phyloP scores from a whole-genome alignment of 2,888 invertebrate genomes.

The Operophtera brumata region DNA sequence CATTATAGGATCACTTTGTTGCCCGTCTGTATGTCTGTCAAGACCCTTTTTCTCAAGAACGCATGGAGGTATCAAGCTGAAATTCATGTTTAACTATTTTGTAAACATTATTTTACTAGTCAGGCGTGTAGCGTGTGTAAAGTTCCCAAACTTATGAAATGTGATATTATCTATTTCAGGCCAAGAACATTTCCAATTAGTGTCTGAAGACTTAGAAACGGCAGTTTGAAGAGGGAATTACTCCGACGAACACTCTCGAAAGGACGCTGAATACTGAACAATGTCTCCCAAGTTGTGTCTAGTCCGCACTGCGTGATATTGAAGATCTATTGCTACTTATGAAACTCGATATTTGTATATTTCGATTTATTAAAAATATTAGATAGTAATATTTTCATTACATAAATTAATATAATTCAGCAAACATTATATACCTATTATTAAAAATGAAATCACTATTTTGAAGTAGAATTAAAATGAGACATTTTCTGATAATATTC shows the following conservation, averaged over 20 bases:
- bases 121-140: too few species aligned
- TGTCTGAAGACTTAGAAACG: conserved; percentile 76
- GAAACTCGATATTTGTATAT: conserved; percentile 11
- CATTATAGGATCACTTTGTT: too few species aligned
- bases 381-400: background rate
- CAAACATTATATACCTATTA: background rate
- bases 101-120: too few species aligned
- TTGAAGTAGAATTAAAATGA: background rate
- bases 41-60: too few species aligned
- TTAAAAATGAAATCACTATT: background rate
- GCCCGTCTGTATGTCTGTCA: too few species aligned
- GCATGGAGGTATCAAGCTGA: too few species aligned
- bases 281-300: background rate
- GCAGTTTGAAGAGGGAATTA: conserved; percentile 59
- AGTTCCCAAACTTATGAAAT: conserved; percentile 12
- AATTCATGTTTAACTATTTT: too few species aligned
- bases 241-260: conserved; percentile 5
- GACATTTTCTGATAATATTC: background rate
- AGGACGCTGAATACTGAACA: background rate
- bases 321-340: background rate
- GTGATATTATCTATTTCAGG: conserved; percentile 60
- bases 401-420: background rate
- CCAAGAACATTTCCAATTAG: conserved; percentile 79
- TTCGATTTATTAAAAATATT: conserved; percentile 1
- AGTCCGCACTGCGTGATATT: background rate